Evolutionary conservation across 2,797 vertebrate genomes (phyloP), one percentile per base, ranked within the genome.

Genomic region (Gymnothorax javanicus): DNA sequence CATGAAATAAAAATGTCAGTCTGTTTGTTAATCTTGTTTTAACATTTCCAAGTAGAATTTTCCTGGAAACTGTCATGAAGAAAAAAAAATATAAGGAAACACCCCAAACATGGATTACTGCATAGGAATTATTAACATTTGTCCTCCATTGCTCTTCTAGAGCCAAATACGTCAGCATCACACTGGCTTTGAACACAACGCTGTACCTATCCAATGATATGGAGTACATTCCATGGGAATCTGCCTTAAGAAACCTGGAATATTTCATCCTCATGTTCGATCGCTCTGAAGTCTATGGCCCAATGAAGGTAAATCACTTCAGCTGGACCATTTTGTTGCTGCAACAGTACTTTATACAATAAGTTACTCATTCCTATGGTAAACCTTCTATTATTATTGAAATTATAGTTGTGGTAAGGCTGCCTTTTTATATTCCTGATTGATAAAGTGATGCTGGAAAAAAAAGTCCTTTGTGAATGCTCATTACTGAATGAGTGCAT

Each of bases 191-290:
- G 86, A 94, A 93, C 43, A 87, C 89, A 6, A 97, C 96, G 0
- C 92, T 91, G 11, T 97, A 94, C 89, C 94, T 97, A 15, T 67
- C 3, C 3, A 91, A 92, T 0, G 96, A 97, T 56, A 94, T 0
- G 0, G 91, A 69, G 0, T 94, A 84, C 67, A 17, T 96, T 2
- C 95, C 96, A 64, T 97, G 96, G 96, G 85, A 93, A n/a, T 90
- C 92, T 0, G 92, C 94, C 0, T 15, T 93, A 0, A 90, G 67
- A 15, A 96, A 96, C 88, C 88, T 97, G 4, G 4, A 89, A 0
- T 96, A 95, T 85, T 93, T 96, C 27, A n/a, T 91, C 89, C 90
- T 90, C 50, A 97, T 96, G 96, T 96, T 97, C 77, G 95, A 96
- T 90, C 96, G 95, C 79, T 94, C 96, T 0, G 94, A 95, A 85